Evolutionary conservation across 2,888 invertebrate genomes (phyloP), one percentile per base, ranked within the genome.

Genomic region (Athetis lepigone): DNA sequence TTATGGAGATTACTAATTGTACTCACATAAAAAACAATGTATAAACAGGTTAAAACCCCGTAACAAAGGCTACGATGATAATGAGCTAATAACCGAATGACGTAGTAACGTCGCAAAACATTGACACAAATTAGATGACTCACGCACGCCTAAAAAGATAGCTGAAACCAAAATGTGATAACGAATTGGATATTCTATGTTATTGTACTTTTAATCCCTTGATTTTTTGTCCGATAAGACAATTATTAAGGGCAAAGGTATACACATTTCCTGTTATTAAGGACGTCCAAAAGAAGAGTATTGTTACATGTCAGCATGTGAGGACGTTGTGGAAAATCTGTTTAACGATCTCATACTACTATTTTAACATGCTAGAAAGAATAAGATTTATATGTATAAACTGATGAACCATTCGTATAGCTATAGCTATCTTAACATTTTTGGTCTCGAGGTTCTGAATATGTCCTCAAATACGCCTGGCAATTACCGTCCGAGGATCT

Each of bases 41-140:
- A 29, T 19, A 23, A 23, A 9, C 16, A 39, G 19, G 19, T 25
- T 45, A 25, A 58, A 37, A 68, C 25, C 23, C 16, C 8, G 25
- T 40, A 58, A 57, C 39, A 57, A 68, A 68, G 63, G 19, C 58
- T 33, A 46, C 8, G n/a, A 64, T 46, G 33, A 64, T 68, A 68
- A 68, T 68, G 25, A 58, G n/a, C 57, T 64, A 64, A 64, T 68
- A 68, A 46, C 25, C 21, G 2, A 19, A 64, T 64, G 64, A 64
- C 69, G 42, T 47, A 21, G 27, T 36, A n/a, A 58, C 58, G 39
- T 46, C 69, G 25, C 46, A 46, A n/a, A 58, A 46, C 69, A 46
- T 25, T 64, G 64, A 64, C 58, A 64, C 19, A 25, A 70, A 70
- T 47, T 65, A 70, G 43, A 43, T 69, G 69, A 70, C 36, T 29